Conservation (phyloP, 92 coral and sea anemone genomes). For the Heliopora coerulea region DNA sequence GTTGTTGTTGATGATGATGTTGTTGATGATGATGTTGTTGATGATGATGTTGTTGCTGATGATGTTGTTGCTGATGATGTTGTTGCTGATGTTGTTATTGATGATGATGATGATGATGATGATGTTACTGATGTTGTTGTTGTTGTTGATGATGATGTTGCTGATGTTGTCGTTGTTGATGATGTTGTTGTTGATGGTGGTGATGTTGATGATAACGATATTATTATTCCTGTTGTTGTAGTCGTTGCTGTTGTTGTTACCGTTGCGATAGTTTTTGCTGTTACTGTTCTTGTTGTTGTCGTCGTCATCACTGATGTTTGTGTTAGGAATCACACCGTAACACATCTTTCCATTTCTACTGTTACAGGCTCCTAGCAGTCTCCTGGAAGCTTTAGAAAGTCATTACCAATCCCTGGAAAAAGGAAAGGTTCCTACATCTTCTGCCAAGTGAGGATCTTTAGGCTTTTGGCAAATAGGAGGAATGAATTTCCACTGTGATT, state of each 20-base stretch:
- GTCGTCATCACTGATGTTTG: neutral
- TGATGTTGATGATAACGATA: too few relatives aligned
- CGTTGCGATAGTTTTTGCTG: too few relatives aligned
- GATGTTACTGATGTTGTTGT: neutral
- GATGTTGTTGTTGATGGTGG: too few relatives aligned
- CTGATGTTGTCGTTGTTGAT: too few relatives aligned
- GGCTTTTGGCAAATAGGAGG: conserved; percentile 27
- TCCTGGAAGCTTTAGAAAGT: conserved; percentile 91
- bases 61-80: neutral
- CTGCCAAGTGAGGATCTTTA: conserved; percentile 57
- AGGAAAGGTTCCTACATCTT: conserved; percentile 64
- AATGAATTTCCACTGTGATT: too few relatives aligned
- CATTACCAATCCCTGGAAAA: conserved; percentile 88
- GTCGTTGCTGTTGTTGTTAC: neutral
- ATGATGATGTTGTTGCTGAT: neutral
- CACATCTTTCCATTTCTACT: neutral
- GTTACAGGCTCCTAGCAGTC: conserved; percentile 91
- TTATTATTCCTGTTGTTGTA: too few relatives aligned
- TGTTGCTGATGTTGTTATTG: neutral
- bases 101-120: neutral
- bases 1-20: neutral
- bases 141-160: too few relatives aligned
- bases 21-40: neutral
- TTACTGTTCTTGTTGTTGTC: too few relatives aligned
- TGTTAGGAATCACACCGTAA: neutral